Conservation (phyloP, 92 coral and sea anemone genomes). For the Desmophyllum pertusum region DNA sequence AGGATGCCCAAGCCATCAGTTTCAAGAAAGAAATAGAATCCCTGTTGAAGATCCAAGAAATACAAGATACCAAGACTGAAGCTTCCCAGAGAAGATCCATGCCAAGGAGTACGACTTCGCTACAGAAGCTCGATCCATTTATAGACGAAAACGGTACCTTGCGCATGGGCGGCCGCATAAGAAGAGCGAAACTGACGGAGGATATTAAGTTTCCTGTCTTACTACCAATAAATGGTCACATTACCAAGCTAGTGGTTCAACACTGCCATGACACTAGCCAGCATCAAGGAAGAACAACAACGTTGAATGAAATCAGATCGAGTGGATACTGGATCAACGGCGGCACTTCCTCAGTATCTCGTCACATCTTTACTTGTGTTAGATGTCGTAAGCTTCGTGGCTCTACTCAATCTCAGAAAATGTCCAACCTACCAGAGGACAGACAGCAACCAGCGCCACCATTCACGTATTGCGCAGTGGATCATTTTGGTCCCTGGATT, state of each 20-base stretch:
- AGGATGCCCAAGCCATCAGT: neutral
- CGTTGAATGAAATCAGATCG: constrained; percentile 11
- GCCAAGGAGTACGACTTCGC: too few relatives aligned
- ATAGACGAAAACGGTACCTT: too few relatives aligned
- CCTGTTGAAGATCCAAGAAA: neutral
- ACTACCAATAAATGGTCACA: constrained; percentile 18
- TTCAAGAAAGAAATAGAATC: neutral
- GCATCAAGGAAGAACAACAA: constrained; percentile 15
- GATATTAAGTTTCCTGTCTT: too few relatives aligned
- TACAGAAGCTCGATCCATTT: too few relatives aligned
- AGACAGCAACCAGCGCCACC: constrained; percentile 44
- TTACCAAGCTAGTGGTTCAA: neutral
- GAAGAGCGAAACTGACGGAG: too few relatives aligned
- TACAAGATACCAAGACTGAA: too few relatives aligned
- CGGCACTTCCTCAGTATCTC: constrained; percentile 20
- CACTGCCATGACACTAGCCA: neutral
- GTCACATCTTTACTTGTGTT: constrained; percentile 31
- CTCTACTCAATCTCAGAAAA: constrained; percentile 34
- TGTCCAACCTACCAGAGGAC: constrained; percentile 45
- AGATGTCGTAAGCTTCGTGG: constrained; percentile 41
- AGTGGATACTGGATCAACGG: constrained; percentile 49
- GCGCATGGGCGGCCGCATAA: too few relatives aligned
- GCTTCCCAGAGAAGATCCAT: too few relatives aligned
- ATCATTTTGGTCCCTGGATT: constrained; percentile 29
- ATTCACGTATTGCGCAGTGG: constrained; percentile 42